Base-by-base conservation (phyloP, 2,797 vertebrate genomes). In the Acanthornis magna region DNA sequence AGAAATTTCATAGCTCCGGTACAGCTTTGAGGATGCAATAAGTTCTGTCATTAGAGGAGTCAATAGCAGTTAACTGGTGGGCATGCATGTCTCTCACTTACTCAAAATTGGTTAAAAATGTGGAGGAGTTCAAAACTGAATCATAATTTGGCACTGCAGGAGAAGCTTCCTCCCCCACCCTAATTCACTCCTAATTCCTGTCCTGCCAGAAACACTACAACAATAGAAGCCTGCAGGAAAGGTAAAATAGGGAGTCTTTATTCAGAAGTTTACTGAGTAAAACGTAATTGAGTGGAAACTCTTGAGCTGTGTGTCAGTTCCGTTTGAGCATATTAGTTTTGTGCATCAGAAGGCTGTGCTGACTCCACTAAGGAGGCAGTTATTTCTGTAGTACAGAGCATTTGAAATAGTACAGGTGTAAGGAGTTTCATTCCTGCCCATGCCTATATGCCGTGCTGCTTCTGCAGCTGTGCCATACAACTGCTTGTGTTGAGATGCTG, bases 91-190 rank as follows among this genome's bases (percentile, higher is more conserved):
- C 83, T 96, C 70, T 86, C 77, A 60, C 85, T 72, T 86, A 88
- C 57, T 95, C 30, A 81, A 73, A 95, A 81, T 48, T n/a, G 51
- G 43, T 91, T 94, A 66, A 90, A 95, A 86, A 51, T 9, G 11
- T 88, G 88, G 83, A 95, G 95, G 79, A 95, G 72, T 71, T 95
- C 50, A 85, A 77, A 94, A 89, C 57, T 89, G 93, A 96, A 51
- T 95, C 91, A 95, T 88, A 83, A 79, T 47, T 88, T 88, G 79
- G 94, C 88, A 68, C 47, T 83, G 75, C 61, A 91, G 47, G 48
- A 85, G 84, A 8, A 65, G 68, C 79, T 95, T 92, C 89, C 87
- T 87, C 85, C 82, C 32, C 91, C 91, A 88, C 79, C 85, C 91
- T 94, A 77, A 66, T 80, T 91, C 23, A 12, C 38, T 87, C 42